Percentiles rank a stretch among this genome's conserved stretches.
phyloP scores from a whole-genome alignment of 1,140 invertebrate species.

The Scylla paramamosain region DNA sequence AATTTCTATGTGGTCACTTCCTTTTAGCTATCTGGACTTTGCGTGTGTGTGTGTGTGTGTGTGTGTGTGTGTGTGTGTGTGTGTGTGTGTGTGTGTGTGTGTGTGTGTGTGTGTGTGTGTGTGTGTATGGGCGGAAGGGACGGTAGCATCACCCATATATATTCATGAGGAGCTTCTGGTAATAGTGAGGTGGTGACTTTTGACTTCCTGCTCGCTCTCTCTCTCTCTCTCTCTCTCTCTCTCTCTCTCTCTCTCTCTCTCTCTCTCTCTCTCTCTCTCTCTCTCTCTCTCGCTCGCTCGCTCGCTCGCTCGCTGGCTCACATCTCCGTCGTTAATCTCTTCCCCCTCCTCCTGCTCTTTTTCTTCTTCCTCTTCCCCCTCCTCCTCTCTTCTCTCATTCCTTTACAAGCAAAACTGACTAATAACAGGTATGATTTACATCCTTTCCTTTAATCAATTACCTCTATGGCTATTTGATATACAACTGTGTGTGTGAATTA shows the following conservation, averaged over 20 bases:
- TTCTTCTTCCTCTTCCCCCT: neutral
- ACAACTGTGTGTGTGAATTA: too few relatives aligned
- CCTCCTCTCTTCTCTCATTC: too few relatives aligned
- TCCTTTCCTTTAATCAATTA: too few relatives aligned
- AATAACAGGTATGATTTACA: too few relatives aligned
- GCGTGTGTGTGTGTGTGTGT: too few relatives aligned
- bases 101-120: neutral
- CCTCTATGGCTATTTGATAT: too few relatives aligned
- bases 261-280: neutral
- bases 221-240: conserved; percentile 42
- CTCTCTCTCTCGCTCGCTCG: conserved; percentile 27
- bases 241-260: conserved; percentile 45
- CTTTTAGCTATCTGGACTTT: too few relatives aligned
- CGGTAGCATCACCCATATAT: conserved; percentile 4
- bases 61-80: too few relatives aligned
- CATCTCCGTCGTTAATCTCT: too few relatives aligned
- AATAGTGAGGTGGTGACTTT: neutral
- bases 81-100: conserved; percentile 8
- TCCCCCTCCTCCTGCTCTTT: too few relatives aligned
- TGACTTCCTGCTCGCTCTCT: conserved; percentile 27
- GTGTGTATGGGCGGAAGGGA: neutral
- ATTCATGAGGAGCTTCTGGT: conserved; percentile 5
- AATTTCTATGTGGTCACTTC: too few relatives aligned
- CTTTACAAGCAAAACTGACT: too few relatives aligned
- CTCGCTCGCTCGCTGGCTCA: neutral